phyloP scores from a whole-genome alignment of 2,888 invertebrate genomes.

The Melinaea marsaeus region DNA sequence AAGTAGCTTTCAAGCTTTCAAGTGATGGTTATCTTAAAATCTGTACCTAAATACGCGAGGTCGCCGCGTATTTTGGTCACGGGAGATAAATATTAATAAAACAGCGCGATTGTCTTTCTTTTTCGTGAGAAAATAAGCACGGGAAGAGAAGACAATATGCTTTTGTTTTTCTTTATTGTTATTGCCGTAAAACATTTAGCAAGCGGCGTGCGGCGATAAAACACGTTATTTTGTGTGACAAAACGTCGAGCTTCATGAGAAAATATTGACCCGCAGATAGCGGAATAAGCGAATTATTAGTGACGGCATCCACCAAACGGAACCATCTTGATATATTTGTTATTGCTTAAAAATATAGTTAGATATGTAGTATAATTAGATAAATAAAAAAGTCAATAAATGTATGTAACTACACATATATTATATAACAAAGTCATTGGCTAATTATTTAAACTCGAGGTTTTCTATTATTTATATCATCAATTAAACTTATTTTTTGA shows the following conservation, averaged over 20 bases:
- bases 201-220: slow-evolving; percentile 64
- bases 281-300: slow-evolving; percentile 73
- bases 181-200: slow-evolving; percentile 76
- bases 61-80: slow-evolving; percentile 61
- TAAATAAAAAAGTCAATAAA: too few species aligned
- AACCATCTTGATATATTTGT: slow-evolving; percentile 16
- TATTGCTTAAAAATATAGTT: background rate
- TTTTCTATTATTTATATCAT: too few species aligned
- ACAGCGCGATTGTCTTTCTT: slow-evolving; percentile 62
- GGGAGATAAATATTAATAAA: slow-evolving; percentile 72
- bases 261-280: slow-evolving; percentile 77
- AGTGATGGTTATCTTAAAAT: slow-evolving; percentile 46
- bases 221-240: slow-evolving; percentile 77
- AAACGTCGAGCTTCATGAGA: slow-evolving; percentile 76
- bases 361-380: too few species aligned
- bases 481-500: too few species aligned
- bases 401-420: too few species aligned
- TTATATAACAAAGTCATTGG: too few species aligned
- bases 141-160: slow-evolving; percentile 66
- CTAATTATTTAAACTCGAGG: too few species aligned
- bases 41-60: slow-evolving; percentile 53
- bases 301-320: slow-evolving; percentile 37
- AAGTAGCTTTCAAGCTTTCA: slow-evolving; percentile 13
- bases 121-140: slow-evolving; percentile 63
- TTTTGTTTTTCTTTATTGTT: slow-evolving; percentile 77